Percentiles rank a stretch among this genome's conserved stretches.
These are phyloP conservation scores for Ceratoteleas bidentatus DNA, from an alignment of 1,140 invertebrate species.

Conservation along the genomic window DNA sequence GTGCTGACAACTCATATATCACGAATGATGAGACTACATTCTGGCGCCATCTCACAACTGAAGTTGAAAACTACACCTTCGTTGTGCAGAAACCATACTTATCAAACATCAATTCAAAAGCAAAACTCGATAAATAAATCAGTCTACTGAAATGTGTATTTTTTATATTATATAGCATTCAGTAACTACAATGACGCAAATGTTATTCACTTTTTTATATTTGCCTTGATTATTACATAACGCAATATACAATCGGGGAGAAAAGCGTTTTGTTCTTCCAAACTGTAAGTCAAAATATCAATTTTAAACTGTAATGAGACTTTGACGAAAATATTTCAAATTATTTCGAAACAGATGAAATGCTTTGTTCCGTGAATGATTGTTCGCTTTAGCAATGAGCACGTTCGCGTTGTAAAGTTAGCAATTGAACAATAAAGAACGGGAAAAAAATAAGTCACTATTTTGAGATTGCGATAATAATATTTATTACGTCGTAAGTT, in stretches of 20 bases:
- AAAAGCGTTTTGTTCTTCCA: slow-evolving; percentile 7
- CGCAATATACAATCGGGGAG: neutral
- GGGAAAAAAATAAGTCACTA: slow-evolving; percentile 37
- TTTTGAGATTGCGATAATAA: slow-evolving; percentile 56
- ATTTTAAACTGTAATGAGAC: slow-evolving; percentile 35
- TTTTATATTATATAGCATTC: too few species aligned
- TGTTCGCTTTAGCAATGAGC: slow-evolving; percentile 46
- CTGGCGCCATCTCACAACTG: slow-evolving; percentile 16
- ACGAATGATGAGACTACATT: slow-evolving; percentile 12
- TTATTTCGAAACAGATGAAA: slow-evolving; percentile 30
- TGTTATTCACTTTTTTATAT: neutral
- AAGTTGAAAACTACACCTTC: neutral
- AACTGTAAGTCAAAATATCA: slow-evolving; percentile 29
- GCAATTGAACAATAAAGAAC: slow-evolving; percentile 58
- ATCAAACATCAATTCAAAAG: slow-evolving; percentile 13
- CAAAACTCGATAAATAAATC: neutral
- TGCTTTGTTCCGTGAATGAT: slow-evolving; percentile 55
- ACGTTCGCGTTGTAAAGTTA: slow-evolving; percentile 54
- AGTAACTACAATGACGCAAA: neutral
- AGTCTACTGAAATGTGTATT: too few species aligned
- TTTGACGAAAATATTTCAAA: slow-evolving; percentile 34
- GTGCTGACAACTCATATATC: too few species aligned
- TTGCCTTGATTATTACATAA: neutral
- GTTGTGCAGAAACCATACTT: slow-evolving; percentile 46
- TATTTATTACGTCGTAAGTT: slow-evolving; percentile 68